Evolutionary conservation across 2,888 invertebrate species (phyloP), one percentile per base, ranked within the genome.

Genomic region (Odiellus spinosus): DNA sequence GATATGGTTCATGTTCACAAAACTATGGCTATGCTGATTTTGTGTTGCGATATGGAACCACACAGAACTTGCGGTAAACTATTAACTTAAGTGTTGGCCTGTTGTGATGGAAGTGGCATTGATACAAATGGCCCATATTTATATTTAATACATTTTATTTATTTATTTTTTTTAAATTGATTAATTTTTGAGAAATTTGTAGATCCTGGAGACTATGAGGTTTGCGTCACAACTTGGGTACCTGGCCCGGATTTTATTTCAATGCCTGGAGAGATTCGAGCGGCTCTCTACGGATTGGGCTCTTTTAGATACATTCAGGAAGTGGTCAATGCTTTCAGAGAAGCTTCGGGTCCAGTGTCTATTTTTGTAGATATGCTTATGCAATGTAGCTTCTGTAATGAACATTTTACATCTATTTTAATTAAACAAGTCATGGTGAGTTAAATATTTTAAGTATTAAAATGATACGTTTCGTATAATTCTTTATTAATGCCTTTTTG

Each of bases 1-100:
- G 69, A 71, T 46, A 68, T 71, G 57, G 63, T 63, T 3, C 61
- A 62, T 42, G 61, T 70, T 18, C 69, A 69, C 55, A 60, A 60
- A 36, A 62, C 64, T 8, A 55, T 69, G 47, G 67, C 70, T 4
- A 59, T 59, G 14, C 59, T 71, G 20, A 60, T 69, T 20, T 59
- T 67, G 32, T 61, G 64, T 57, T 67, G 66, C 60, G 64, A 67
- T 55, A 58, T 67, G 3, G 51, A 60, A 5, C 52, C 57, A 3
- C 62, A 59, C 45, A 55, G 59, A 45, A 63, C 64, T 18, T 59
- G 60, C 45, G 60, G 63, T 63, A 51, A 50, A 47, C 46, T 40
- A 46, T n/a, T 19, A 34, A 18, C 18, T 59, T 34, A 58, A 60
- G n/a, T n/a, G n/a, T n/a, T n/a, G n/a, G n/a, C n/a, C n/a, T n/a